These are phyloP conservation scores for Panurus biarmicus DNA, from an alignment of 2,113 vertebrate genomes.

Conservation along the genomic window DNA sequence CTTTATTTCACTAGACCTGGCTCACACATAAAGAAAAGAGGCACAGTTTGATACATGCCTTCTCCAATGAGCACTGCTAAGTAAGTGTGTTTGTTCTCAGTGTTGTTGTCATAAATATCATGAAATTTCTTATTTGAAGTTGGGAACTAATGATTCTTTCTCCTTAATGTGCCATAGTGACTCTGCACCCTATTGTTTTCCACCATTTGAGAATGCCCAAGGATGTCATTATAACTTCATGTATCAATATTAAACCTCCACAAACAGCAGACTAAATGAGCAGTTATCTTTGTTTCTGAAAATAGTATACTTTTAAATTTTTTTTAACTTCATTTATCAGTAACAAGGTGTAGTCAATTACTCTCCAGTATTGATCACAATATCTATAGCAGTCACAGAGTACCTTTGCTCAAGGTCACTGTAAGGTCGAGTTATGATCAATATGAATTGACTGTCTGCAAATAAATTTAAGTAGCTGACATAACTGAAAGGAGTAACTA, in stretches of 20 bases:
- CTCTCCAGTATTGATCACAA: conserved; percentile 84
- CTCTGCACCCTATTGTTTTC: conserved; percentile 72
- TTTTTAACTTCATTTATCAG: conserved; percentile 75
- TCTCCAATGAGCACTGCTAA: conserved; percentile 30
- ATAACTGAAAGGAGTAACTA: conserved; percentile 74
- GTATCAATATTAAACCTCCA: conserved; percentile 79
- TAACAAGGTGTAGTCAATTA: conserved; percentile 80
- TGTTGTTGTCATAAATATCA: conserved; percentile 67
- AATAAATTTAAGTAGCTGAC: conserved; percentile 84
- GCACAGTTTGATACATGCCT: conserved; percentile 49
- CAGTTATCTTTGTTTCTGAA: conserved; percentile 77
- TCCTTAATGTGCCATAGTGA: conserved; percentile 62
- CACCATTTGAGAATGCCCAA: conserved; percentile 67
- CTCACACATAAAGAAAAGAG: conserved; percentile 51
- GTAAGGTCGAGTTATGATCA: conserved; percentile 82
- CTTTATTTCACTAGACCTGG: conserved; percentile 69
- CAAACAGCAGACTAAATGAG: conserved; percentile 75
- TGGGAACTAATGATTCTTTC: conserved; percentile 73
- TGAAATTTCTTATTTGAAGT: conserved; percentile 68
- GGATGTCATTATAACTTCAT: conserved; percentile 75
- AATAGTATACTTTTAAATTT: conserved; percentile 48
- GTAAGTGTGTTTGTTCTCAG: conserved; percentile 50
- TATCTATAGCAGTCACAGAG: conserved; percentile 77
- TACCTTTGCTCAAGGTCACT: conserved; percentile 83
- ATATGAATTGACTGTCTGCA: conserved; percentile 85